These are phyloP conservation scores for Phengaris alcon DNA, from an alignment of 2,888 invertebrate genomes.

Conservation along the genomic window DNA sequence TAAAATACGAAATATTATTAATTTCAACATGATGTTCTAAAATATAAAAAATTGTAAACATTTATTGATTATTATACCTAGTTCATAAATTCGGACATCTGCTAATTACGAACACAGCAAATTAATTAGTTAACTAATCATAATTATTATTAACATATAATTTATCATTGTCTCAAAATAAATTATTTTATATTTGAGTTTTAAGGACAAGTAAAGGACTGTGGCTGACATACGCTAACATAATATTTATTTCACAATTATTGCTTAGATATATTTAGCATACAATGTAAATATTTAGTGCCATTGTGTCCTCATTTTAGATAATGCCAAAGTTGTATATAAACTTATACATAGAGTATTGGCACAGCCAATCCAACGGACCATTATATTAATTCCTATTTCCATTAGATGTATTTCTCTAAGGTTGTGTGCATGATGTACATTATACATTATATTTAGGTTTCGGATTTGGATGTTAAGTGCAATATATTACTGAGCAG, in stretches of 20 bases:
- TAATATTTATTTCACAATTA: slow-evolving; percentile 24
- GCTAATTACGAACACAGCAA: background rate
- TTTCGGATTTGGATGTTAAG: slow-evolving; percentile 21
- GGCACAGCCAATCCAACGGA: slow-evolving; percentile 9
- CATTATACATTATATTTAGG: slow-evolving; percentile 17
- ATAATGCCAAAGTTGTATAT: slow-evolving; percentile 76
- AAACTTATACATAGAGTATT: slow-evolving; percentile 36
- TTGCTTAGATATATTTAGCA: slow-evolving; percentile 34
- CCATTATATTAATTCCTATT: slow-evolving; percentile 3
- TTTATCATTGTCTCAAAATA: background rate
- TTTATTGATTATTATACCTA: background rate
- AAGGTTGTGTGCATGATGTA: slow-evolving; percentile 27
- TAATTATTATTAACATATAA: background rate
- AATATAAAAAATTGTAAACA: background rate
- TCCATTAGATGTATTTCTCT: slow-evolving; percentile 28
- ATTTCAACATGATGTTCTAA: background rate
- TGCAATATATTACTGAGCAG: slow-evolving; percentile 20
- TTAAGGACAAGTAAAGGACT: slow-evolving; percentile 1
- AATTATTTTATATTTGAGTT: background rate
- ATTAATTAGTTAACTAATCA: background rate
- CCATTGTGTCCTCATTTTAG: slow-evolving; percentile 53
- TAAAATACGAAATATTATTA: too few relatives aligned
- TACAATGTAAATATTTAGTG: slow-evolving; percentile 49
- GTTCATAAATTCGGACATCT: background rate
- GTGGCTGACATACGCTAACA: slow-evolving; percentile 9